A percentile compares a stretch with the other conserved stretches of the same genome.
Conservation (phyloP, 2,113 vertebrate species). For the Carettochelys insculpta region DNA sequence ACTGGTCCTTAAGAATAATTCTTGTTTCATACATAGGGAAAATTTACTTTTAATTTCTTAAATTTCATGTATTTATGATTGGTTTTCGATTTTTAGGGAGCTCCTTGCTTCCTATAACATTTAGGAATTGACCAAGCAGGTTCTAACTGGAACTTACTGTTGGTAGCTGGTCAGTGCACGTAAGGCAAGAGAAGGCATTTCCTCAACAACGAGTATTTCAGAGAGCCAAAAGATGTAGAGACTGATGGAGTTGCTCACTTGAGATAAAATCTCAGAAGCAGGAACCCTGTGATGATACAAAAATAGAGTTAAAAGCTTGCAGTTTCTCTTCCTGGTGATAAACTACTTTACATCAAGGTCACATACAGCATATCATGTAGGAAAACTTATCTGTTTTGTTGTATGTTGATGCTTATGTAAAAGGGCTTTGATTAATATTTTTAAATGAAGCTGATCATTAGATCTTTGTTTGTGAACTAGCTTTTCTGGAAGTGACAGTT, state of each 20-base stretch:
- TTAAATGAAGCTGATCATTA: not conserved
- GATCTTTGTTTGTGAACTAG: not conserved
- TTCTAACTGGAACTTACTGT: not conserved
- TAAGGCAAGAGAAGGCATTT: not conserved
- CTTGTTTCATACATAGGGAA: not conserved
- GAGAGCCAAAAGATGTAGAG: not conserved
- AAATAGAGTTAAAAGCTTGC: not conserved
- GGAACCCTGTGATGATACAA: not conserved
- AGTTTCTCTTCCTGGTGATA: not conserved
- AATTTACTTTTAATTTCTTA: not conserved
- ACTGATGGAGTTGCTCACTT: not conserved
- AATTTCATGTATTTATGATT: not conserved
- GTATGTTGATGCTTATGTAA: not conserved
- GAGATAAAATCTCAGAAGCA: not conserved
- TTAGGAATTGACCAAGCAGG: not conserved
- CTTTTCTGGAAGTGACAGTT: not conserved
- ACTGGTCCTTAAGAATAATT: not conserved
- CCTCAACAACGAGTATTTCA: not conserved
- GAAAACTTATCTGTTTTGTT: not conserved
- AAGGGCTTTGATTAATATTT: not conserved
- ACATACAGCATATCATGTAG: not conserved
- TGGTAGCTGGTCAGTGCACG: not conserved
- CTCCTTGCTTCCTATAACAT: not conserved
- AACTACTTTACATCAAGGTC: not conserved
- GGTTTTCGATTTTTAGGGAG: not conserved